Conservation (phyloP, 23 tunicate genomes). For the Halocynthia aurantium region DNA sequence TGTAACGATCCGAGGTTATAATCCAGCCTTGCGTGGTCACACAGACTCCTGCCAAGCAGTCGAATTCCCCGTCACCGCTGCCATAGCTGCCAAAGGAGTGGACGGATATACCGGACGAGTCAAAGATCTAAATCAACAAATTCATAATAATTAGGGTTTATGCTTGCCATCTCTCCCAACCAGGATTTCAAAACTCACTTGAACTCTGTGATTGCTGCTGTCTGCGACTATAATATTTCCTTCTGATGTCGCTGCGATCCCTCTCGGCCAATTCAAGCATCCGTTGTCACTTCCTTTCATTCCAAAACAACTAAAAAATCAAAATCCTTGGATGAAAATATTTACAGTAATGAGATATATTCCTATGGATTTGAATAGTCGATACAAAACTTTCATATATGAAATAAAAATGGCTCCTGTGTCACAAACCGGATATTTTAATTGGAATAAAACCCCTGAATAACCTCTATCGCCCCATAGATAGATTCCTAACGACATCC, state of each 20-base stretch:
- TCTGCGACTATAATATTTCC: conserved; percentile 47
- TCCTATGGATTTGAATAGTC: too few species aligned
- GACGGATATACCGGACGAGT: conserved; percentile 13
- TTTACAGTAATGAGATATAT: too few species aligned
- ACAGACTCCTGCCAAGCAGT: conserved; percentile 55
- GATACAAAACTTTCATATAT: neutral
- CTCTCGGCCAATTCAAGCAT: conserved; percentile 56
- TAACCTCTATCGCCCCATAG: too few species aligned
- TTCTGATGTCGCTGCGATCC: conserved; percentile 35
- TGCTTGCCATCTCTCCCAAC: neutral
- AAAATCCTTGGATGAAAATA: too few species aligned
- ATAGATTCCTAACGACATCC: too few species aligned
- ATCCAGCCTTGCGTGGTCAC: conserved; percentile 69
- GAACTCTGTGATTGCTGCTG: conserved; percentile 66
- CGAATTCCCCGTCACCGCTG: conserved; percentile 35
- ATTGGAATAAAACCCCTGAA: too few species aligned
- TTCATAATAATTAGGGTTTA: too few species aligned
- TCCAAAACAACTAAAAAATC: conserved; percentile 32
- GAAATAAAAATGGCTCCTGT: neutral
- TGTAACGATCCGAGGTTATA: conserved; percentile 48
- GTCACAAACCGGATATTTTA: too few species aligned
- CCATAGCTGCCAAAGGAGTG: conserved; percentile 50
- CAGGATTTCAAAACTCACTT: conserved; percentile 13
- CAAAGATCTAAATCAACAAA: conserved; percentile 22
- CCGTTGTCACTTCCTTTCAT: conserved; percentile 51